phyloP scores from a whole-genome alignment of 2,113 vertebrate species.

The Takifugu bimaculatus region DNA sequence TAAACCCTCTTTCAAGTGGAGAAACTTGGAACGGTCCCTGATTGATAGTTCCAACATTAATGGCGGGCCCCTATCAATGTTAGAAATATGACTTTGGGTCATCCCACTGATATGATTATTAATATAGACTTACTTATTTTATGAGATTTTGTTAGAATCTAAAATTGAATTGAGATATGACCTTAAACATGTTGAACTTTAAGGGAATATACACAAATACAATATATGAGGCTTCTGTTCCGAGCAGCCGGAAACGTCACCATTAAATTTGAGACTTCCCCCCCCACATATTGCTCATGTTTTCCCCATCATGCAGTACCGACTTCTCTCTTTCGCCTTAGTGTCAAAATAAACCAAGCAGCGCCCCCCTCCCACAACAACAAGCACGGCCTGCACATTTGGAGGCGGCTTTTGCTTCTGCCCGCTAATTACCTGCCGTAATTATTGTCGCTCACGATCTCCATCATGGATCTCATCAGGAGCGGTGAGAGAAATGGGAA shows the following conservation, averaged over 20 bases:
- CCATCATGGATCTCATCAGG: constrained; percentile 26
- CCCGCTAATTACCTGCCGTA: constrained; percentile 46
- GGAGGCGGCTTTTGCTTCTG: constrained; percentile 28
- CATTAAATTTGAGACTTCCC: too few relatives aligned
- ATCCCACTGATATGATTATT: too few relatives aligned
- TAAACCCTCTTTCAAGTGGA: neutral
- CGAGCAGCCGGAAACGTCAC: too few relatives aligned
- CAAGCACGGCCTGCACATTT: constrained; percentile 29
- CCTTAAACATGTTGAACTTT: too few relatives aligned
- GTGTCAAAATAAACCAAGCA: constrained; percentile 51
- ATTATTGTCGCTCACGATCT: constrained; percentile 37
- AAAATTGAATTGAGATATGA: too few relatives aligned
- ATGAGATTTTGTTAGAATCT: too few relatives aligned
- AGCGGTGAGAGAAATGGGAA: constrained; percentile 12
- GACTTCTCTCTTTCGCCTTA: constrained; percentile 6
- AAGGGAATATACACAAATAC: too few relatives aligned
- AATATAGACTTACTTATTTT: too few relatives aligned
- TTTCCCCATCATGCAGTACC: neutral
- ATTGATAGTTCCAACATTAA: neutral
- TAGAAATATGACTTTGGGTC: too few relatives aligned
- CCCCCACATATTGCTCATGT: neutral
- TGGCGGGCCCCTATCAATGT: too few relatives aligned
- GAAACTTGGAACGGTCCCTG: neutral
- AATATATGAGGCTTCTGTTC: too few relatives aligned
- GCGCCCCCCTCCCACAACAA: neutral